Evolutionary conservation across 2,888 invertebrate species (phyloP).

Genomic region (Eudasyphora cyanicolor): DNA sequence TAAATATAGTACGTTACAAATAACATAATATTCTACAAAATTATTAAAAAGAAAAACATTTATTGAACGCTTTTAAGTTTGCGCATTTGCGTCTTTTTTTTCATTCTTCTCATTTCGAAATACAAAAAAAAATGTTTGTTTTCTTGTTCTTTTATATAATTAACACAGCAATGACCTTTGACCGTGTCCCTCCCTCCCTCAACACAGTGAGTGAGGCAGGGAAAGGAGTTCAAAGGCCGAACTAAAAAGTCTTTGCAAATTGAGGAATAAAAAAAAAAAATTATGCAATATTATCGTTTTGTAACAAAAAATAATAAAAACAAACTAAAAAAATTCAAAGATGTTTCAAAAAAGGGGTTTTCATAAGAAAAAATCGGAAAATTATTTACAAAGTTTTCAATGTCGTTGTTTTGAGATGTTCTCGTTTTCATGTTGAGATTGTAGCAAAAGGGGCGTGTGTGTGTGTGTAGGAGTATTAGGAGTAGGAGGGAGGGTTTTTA

Average conservation of each 20-base stretch:
- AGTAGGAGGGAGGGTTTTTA: neutral
- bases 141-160: constrained; percentile 72
- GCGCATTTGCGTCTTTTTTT: constrained; percentile 54
- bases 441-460: neutral
- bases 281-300: constrained; percentile 41
- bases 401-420: constrained; percentile 30
- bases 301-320: constrained; percentile 64
- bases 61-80: constrained; percentile 45
- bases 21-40: constrained; percentile 65
- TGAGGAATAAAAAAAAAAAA: constrained; percentile 62
- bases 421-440: neutral
- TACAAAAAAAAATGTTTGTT: constrained; percentile 54
- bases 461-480: neutral
- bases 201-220: constrained; percentile 39
- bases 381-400: constrained; percentile 52
- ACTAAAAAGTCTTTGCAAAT: constrained; percentile 69
- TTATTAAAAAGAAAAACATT: constrained; percentile 59
- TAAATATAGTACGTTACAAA: constrained; percentile 73
- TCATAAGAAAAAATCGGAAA: constrained; percentile 45
- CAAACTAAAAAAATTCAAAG: constrained; percentile 37
- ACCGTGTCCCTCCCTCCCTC: constrained; percentile 27
- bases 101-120: constrained; percentile 60
- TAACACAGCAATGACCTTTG: constrained; percentile 79
- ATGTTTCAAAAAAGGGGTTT: constrained; percentile 31
- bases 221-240: constrained; percentile 61